Evolutionary conservation across 2,797 vertebrate genomes (phyloP).

Genomic region (Etheostoma perlongum): DNA sequence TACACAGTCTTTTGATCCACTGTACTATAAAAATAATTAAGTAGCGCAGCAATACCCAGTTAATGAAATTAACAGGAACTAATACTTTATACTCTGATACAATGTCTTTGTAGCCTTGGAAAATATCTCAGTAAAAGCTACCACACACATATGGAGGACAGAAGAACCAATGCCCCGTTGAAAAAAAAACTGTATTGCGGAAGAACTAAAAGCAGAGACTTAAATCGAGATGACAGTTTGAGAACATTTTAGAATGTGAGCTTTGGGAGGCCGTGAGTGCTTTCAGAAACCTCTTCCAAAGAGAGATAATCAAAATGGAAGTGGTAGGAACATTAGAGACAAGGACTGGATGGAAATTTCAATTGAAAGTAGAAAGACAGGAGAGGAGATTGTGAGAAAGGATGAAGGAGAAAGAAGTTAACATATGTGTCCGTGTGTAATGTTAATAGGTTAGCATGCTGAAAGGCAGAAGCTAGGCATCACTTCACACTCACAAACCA

Average conservation of each 20-base stretch:
- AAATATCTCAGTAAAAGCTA: background rate
- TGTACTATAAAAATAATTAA: background rate
- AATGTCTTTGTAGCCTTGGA: background rate
- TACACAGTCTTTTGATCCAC: background rate
- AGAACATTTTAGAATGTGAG: constrained; percentile 47
- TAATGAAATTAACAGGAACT: background rate
- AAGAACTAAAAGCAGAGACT: constrained; percentile 30
- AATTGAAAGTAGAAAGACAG: constrained; percentile 3
- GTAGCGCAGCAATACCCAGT: background rate
- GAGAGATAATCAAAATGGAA: constrained; percentile 50
- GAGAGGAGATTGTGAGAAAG: background rate
- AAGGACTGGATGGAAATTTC: constrained; percentile 18
- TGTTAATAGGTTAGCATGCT: constrained; percentile 49
- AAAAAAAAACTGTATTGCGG: constrained; percentile 8
- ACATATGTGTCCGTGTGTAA: constrained; percentile 32
- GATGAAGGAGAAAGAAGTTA: constrained; percentile 24
- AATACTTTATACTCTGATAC: background rate
- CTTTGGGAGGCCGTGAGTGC: constrained; percentile 32
- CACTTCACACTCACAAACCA: constrained; percentile 19
- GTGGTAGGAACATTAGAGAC: constrained; percentile 24
- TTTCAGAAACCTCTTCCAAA: constrained; percentile 32
- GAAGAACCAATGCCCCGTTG: constrained; percentile 4
- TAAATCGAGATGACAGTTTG: constrained; percentile 55
- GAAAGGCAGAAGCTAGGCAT: constrained; percentile 51
- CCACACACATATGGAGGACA: background rate